Evolutionary conservation across 2,888 invertebrate genomes (phyloP).

Genomic region (Odontocerum albicorne): DNA sequence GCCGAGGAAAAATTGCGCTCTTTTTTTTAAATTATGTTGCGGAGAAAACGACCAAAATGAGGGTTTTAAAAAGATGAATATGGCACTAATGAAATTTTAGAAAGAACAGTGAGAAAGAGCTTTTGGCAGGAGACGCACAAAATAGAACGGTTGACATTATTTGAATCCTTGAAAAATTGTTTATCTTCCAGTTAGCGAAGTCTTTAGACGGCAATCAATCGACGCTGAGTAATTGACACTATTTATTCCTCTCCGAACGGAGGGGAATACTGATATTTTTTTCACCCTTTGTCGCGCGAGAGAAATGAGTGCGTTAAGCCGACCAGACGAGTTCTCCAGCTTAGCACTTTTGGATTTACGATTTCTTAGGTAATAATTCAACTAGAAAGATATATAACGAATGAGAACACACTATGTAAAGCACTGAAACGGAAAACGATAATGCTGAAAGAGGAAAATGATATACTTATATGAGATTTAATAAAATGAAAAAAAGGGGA

Average conservation of each 20-base stretch:
- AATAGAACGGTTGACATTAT: too few relatives aligned
- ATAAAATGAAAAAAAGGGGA: too few relatives aligned
- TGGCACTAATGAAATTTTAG: too few relatives aligned
- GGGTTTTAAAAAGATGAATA: too few relatives aligned
- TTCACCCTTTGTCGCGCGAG: slow-evolving; percentile 6
- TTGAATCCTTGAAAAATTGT: slow-evolving; percentile 1
- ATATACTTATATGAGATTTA: too few relatives aligned
- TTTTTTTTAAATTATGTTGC: too few relatives aligned
- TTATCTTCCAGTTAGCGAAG: not conserved
- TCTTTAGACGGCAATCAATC: slow-evolving; percentile 14
- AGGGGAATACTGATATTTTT: slow-evolving; percentile 9
- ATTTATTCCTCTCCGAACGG: slow-evolving; percentile 24
- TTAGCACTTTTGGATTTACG: slow-evolving; percentile 20
- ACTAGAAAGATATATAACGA: not conserved
- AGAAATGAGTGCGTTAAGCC: slow-evolving; percentile 21
- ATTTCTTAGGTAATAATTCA: slow-evolving; percentile 26
- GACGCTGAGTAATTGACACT: slow-evolving; percentile 32
- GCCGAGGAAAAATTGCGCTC: too few relatives aligned
- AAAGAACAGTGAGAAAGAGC: too few relatives aligned
- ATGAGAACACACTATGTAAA: not conserved
- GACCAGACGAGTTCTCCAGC: slow-evolving; percentile 7
- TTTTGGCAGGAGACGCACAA: too few relatives aligned
- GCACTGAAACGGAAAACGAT: not conserved
- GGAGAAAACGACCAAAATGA: too few relatives aligned
- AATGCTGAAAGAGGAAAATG: not conserved